Percentiles rank a stretch among this genome's conserved stretches.
Conservation (phyloP, 2,888 invertebrate species). For the Hirtodrosophila confusa region DNA sequence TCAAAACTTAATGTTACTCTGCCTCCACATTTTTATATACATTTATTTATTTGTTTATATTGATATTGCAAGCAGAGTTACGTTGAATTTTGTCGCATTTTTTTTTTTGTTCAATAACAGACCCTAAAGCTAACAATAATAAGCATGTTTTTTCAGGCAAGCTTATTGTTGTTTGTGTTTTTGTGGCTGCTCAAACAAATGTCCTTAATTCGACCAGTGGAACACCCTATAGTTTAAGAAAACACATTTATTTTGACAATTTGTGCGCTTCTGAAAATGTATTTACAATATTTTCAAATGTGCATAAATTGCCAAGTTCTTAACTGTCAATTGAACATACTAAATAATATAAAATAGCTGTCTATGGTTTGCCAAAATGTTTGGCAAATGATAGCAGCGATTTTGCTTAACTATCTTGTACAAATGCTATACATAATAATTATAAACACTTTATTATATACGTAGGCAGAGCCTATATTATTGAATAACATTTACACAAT, state of each 20-base stretch:
- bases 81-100: conserved; percentile 28
- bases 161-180: conserved; percentile 48
- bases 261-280: conserved; percentile 51
- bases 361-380: conserved; percentile 53
- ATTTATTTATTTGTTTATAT: conserved; percentile 17
- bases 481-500: conserved; percentile 54
- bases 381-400: conserved; percentile 55
- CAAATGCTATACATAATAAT: conserved; percentile 59
- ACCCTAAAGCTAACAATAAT: conserved; percentile 39
- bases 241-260: conserved; percentile 39
- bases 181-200: conserved; percentile 35
- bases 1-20: conserved; percentile 38
- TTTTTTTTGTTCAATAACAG: neutral
- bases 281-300: conserved; percentile 35
- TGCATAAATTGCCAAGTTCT: conserved; percentile 36
- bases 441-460: conserved; percentile 35
- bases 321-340: conserved; percentile 25
- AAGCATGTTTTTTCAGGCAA: conserved; percentile 2
- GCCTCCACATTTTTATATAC: conserved; percentile 4
- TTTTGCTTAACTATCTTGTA: conserved; percentile 70
- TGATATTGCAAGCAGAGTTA: conserved; percentile 27
- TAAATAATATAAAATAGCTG: conserved; percentile 37
- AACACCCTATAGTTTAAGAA: conserved; percentile 25
- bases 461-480: conserved; percentile 77
- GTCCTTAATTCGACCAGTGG: conserved; percentile 65